phyloP scores from a whole-genome alignment of 2,797 vertebrate genomes.

The Epinephelus coioides region DNA sequence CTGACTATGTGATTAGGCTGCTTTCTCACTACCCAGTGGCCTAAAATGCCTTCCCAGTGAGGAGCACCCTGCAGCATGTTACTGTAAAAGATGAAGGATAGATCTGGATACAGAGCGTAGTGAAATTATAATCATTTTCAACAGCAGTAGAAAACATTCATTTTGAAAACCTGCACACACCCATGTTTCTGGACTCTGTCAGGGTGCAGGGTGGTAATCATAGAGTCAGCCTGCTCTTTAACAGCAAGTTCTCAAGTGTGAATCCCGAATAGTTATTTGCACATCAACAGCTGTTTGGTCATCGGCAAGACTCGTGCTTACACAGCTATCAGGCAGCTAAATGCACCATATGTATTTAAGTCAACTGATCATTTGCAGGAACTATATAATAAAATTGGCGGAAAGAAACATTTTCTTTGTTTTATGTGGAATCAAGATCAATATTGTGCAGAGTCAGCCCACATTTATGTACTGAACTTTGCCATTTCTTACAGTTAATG shows the following conservation, averaged over 20 bases:
- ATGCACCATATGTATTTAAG: conserved; percentile 1
- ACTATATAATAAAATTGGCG: neutral
- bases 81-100: neutral
- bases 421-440: neutral
- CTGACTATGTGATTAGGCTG: conserved; percentile 65
- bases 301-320: neutral
- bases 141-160: neutral
- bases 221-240: conserved; percentile 25
- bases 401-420: neutral
- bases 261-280: conserved; percentile 22
- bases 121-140: neutral
- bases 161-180: conserved; percentile 17
- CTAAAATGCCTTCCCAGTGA: conserved; percentile 24
- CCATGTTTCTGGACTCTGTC: conserved; percentile 19
- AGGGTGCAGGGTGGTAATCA: conserved; percentile 26
- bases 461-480: neutral
- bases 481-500: neutral
- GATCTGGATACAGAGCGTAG: neutral
- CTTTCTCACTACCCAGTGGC: conserved; percentile 44
- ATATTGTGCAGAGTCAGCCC: neutral
- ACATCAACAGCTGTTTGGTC: conserved; percentile 23
- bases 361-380: neutral
- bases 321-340: conserved; percentile 1
- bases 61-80: neutral
- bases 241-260: conserved; percentile 21